phyloP scores from a whole-genome alignment of 2,888 invertebrate species.

The Acanthoscelides obtectus region DNA sequence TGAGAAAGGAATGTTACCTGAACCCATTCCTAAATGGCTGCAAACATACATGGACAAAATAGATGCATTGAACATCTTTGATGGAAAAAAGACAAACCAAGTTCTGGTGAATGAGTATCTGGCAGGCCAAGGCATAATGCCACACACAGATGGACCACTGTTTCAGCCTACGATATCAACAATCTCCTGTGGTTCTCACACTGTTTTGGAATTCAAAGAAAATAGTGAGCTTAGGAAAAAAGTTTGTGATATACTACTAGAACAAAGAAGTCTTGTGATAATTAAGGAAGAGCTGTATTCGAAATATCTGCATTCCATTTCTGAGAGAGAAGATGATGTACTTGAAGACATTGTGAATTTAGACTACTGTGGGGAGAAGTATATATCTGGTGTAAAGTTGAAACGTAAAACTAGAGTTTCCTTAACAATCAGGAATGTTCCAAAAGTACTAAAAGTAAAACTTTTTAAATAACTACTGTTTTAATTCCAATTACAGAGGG shows the following conservation, averaged over 20 bases:
- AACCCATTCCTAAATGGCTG: slow-evolving; percentile 84
- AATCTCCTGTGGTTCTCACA: slow-evolving; percentile 86
- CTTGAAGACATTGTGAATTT: slow-evolving; percentile 63
- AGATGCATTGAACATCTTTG: slow-evolving; percentile 63
- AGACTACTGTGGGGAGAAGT: slow-evolving; percentile 55
- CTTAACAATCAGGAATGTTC: slow-evolving; percentile 89
- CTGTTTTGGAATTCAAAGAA: slow-evolving; percentile 79
- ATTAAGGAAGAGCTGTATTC: slow-evolving; percentile 79
- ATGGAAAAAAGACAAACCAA: slow-evolving; percentile 78
- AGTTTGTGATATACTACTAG: slow-evolving; percentile 73
- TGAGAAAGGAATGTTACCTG: slow-evolving; percentile 88
- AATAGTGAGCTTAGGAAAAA: slow-evolving; percentile 45
- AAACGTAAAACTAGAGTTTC: slow-evolving; percentile 73
- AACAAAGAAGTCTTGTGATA: slow-evolving; percentile 84
- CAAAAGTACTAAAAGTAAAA: slow-evolving; percentile 76
- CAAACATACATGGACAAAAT: slow-evolving; percentile 67
- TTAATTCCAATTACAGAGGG: not conserved
- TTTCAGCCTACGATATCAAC: slow-evolving; percentile 92
- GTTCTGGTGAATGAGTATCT: slow-evolving; percentile 92
- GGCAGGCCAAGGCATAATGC: slow-evolving; percentile 93
- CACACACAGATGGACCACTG: slow-evolving; percentile 92
- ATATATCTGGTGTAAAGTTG: slow-evolving; percentile 54
- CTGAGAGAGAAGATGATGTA: slow-evolving; percentile 62
- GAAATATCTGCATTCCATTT: slow-evolving; percentile 82
- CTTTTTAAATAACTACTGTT: slow-evolving; percentile 22